These are phyloP conservation scores for Lutjanus argentimaculatus DNA, from an alignment of 2,797 vertebrate genomes.

Conservation along the genomic window DNA sequence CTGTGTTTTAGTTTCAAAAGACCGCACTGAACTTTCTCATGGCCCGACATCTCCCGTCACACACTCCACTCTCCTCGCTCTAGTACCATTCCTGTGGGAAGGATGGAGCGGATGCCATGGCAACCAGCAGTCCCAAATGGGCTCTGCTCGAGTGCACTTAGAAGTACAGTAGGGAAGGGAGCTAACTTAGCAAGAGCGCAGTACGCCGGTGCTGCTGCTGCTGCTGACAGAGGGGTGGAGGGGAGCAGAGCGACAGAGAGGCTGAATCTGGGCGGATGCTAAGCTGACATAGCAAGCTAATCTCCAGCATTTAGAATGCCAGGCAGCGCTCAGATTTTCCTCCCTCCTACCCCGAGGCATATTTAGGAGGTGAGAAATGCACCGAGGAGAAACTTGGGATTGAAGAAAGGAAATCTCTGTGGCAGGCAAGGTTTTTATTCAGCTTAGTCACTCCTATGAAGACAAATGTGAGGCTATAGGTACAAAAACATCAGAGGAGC, in stretches of 20 bases:
- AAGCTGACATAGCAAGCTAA: constrained; percentile 79
- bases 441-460: constrained; percentile 65
- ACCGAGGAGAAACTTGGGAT: constrained; percentile 47
- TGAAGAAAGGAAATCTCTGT: constrained; percentile 60
- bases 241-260: constrained; percentile 57
- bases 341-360: constrained; percentile 44
- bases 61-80: constrained; percentile 53
- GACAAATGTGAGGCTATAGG: constrained; percentile 39
- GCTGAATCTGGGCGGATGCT: constrained; percentile 62
- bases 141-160: constrained; percentile 68
- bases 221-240: constrained; percentile 56
- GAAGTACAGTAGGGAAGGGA: constrained; percentile 72
- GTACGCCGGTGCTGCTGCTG: constrained; percentile 23
- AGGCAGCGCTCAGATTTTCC: constrained; percentile 55
- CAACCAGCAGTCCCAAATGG: constrained; percentile 77
- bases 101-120: constrained; percentile 73
- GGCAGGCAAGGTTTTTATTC: constrained; percentile 53
- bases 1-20: constrained; percentile 65
- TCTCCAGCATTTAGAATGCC: constrained; percentile 70
- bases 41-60: constrained; percentile 72
- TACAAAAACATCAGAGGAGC: constrained; percentile 25
- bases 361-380: constrained; percentile 66
- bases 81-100: constrained; percentile 71
- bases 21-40: constrained; percentile 82
- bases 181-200: constrained; percentile 60